Evolutionary conservation across 2,888 invertebrate genomes (phyloP).

Genomic region (Parasteatoda lunata): DNA sequence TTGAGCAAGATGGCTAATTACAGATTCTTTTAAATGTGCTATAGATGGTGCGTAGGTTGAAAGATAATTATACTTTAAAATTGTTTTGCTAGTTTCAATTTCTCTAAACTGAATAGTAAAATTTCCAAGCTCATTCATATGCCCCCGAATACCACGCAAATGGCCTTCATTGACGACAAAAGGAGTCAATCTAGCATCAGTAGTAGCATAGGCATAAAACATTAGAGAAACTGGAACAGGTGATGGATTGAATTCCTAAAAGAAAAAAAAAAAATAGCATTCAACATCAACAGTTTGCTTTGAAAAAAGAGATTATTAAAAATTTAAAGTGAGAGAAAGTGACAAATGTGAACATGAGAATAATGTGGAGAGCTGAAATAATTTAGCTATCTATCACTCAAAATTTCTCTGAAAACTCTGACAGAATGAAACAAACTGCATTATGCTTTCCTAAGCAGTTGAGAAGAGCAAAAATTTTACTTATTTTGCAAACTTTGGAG

Average conservation of each 20-base stretch:
- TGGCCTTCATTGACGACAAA: constrained; percentile 71
- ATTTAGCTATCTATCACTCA: no score
- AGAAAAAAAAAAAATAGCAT: background rate
- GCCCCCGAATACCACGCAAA: constrained; percentile 81
- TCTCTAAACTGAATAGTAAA: constrained; percentile 74
- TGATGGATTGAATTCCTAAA: constrained; percentile 31
- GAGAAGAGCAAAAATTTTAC: no score
- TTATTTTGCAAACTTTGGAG: no score
- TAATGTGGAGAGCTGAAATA: no score
- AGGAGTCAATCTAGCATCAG: constrained; percentile 73
- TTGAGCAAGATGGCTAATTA: constrained; percentile 82
- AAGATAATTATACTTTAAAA: constrained; percentile 84
- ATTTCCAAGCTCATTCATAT: constrained; percentile 85
- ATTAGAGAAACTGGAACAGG: constrained; percentile 79
- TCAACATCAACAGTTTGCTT: no score
- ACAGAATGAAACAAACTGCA: no score
- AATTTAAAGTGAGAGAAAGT: no score
- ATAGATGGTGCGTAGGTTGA: constrained; percentile 82
- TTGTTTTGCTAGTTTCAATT: constrained; percentile 71
- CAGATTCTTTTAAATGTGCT: constrained; percentile 83
- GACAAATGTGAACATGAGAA: no score
- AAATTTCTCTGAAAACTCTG: no score
- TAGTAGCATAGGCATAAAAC: constrained; percentile 88
- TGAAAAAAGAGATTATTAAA: no score
- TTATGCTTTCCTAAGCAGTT: no score